These are phyloP conservation scores for Margaritifera margaritifera DNA, from an alignment of 2,888 invertebrate genomes.

Conservation along the genomic window DNA sequence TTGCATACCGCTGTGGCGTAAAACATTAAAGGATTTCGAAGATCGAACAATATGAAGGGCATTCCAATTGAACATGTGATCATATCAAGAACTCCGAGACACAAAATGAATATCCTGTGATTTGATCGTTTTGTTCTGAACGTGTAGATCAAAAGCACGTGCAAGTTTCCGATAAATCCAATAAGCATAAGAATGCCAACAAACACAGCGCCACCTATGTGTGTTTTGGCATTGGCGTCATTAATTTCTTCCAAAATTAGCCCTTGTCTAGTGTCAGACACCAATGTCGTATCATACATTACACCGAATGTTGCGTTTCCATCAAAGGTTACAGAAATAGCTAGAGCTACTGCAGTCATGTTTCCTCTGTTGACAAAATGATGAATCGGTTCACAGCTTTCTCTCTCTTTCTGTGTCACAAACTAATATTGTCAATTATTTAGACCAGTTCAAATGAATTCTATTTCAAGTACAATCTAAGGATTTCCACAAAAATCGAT, in stretches of 20 bases:
- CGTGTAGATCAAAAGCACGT: constrained; percentile 34
- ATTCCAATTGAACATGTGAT: constrained; percentile 35
- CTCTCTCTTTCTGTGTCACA: too few species aligned
- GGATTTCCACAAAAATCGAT: too few species aligned
- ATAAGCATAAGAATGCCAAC: constrained; percentile 31
- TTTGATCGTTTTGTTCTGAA: constrained; percentile 36
- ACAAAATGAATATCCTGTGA: constrained; percentile 34
- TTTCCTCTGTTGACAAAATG: too few species aligned
- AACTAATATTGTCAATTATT: too few species aligned
- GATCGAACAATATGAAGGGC: constrained; percentile 40
- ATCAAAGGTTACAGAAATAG: too few species aligned
- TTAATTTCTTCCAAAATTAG: constrained; percentile 17
- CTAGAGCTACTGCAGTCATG: too few species aligned
- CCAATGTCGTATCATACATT: constrained; percentile 9
- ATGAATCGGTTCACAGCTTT: too few species aligned
- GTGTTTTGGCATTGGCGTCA: constrained; percentile 22
- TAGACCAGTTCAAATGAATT: too few species aligned
- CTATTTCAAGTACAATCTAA: too few species aligned
- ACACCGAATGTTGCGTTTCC: too few species aligned
- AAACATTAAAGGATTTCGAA: constrained; percentile 34
- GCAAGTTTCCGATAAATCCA: constrained; percentile 39
- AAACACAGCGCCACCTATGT: constrained; percentile 36
- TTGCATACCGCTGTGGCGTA: constrained; percentile 28
- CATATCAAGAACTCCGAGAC: constrained; percentile 31
- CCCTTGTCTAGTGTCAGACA: neutral